Evolutionary conservation across 2,113 vertebrate genomes (phyloP).

Genomic region (Microtus oregoni): DNA sequence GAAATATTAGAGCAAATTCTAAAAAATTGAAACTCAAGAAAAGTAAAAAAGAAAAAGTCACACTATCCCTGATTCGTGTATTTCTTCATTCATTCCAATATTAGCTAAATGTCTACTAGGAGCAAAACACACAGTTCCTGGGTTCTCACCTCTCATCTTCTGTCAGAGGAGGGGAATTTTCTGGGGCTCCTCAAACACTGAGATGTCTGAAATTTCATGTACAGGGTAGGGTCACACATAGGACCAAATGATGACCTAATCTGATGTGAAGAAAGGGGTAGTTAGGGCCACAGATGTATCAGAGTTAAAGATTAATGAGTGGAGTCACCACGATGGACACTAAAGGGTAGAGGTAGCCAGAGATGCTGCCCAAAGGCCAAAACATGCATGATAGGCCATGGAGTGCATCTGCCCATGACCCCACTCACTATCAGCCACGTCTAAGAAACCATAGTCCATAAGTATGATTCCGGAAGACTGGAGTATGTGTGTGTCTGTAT

Average conservation of each 20-base stretch:
- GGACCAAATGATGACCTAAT: neutral
- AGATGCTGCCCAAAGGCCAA: neutral
- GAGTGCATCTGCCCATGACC: too few relatives aligned
- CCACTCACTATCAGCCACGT: accelerated
- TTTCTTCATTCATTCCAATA: neutral
- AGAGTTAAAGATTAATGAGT: neutral
- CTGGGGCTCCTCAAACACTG: neutral
- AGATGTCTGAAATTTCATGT: neutral
- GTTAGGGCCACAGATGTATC: neutral
- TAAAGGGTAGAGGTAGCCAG: neutral
- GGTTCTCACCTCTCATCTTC: neutral
- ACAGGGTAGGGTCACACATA: too few relatives aligned
- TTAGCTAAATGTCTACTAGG: neutral
- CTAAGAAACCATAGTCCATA: neutral
- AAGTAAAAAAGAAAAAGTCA: neutral
- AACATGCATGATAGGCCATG: accelerated
- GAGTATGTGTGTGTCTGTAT: neutral
- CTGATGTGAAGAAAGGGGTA: neutral
- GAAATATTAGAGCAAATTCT: constrained; percentile 25
- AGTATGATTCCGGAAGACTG: neutral
- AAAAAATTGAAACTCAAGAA: neutral
- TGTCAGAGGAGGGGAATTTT: neutral
- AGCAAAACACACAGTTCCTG: neutral
- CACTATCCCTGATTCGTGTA: neutral
- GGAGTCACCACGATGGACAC: neutral